Evolutionary conservation across 2,888 invertebrate species (phyloP).

Genomic region (Drosophila emarginata): DNA sequence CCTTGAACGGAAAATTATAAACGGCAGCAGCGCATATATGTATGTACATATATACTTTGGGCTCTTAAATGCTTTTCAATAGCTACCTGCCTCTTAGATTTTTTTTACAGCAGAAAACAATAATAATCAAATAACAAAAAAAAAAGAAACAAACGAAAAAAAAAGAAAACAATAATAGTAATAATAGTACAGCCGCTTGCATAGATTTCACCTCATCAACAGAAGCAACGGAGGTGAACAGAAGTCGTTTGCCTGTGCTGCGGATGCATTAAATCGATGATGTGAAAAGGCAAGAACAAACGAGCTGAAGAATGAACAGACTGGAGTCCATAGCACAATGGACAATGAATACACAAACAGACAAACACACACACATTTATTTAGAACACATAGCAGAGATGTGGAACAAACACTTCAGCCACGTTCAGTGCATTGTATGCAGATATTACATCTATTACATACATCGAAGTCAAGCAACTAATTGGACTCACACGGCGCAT

Average conservation of each 20-base stretch:
- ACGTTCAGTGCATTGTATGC: conserved; percentile 51
- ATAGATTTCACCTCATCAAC: conserved; percentile 82
- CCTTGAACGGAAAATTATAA: conserved; percentile 70
- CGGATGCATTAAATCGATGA: conserved; percentile 72
- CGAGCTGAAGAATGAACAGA: conserved; percentile 47
- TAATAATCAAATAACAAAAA: not conserved
- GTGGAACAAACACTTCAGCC: not conserved
- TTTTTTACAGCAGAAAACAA: conserved; percentile 23
- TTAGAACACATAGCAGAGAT: conserved; percentile 17
- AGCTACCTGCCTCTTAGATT: conserved; percentile 19
- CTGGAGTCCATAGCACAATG: conserved; percentile 47
- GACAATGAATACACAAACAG: conserved; percentile 38
- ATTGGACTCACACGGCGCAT: conserved; percentile 73
- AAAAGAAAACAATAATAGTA: conserved; percentile 37
- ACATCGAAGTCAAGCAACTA: conserved; percentile 45
- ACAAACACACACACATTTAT: not conserved
- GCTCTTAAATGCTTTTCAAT: conserved; percentile 52
- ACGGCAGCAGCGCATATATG: conserved; percentile 5
- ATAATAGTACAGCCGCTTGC: conserved; percentile 50
- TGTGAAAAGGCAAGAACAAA: conserved; percentile 65
- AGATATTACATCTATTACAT: conserved; percentile 34
- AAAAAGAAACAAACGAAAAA: conserved; percentile 6
- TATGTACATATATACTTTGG: not conserved
- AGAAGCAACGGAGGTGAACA: conserved; percentile 80
- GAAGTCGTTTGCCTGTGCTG: conserved; percentile 40